phyloP scores from a whole-genome alignment of 2,113 vertebrate species.

The Myodes glareolus region DNA sequence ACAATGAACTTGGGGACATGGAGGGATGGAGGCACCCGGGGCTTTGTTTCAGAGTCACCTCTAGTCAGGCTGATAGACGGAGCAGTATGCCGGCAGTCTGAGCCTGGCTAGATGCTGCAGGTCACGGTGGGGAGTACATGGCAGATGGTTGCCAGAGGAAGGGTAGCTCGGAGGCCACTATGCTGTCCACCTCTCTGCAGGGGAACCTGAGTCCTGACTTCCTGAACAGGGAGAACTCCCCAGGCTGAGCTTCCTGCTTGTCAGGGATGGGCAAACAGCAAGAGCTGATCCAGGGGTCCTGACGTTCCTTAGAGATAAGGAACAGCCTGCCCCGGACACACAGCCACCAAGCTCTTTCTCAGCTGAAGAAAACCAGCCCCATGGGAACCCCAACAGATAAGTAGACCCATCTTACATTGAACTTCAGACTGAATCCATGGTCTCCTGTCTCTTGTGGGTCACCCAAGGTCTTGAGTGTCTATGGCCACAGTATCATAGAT shows the following conservation, averaged over 20 bases:
- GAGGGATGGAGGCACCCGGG: not conserved
- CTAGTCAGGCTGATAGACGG: fast-evolving
- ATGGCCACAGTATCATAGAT: not conserved
- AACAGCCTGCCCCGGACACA: not conserved
- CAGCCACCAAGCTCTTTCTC: not conserved
- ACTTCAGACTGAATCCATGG: not conserved
- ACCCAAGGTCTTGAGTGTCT: not conserved
- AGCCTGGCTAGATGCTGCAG: not conserved
- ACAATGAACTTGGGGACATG: not conserved
- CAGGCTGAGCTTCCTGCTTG: not conserved
- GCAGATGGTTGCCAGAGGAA: not conserved
- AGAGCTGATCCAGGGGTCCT: not conserved
- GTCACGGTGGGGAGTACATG: not conserved
- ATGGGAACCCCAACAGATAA: fast-evolving
- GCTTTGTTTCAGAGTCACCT: conserved; percentile 50
- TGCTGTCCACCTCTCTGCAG: fast-evolving
- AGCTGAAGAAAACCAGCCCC: not conserved
- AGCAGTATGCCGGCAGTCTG: not conserved
- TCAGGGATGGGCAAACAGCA: fast-evolving
- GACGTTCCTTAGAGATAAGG: not conserved
- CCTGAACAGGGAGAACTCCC: not conserved
- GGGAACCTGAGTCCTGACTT: not conserved
- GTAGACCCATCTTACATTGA: fast-evolving
- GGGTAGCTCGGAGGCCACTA: not conserved
- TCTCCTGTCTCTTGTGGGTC: fast-evolving